Conservation (phyloP, 1,140 invertebrate species). For the Aphidius gifuensis region DNA sequence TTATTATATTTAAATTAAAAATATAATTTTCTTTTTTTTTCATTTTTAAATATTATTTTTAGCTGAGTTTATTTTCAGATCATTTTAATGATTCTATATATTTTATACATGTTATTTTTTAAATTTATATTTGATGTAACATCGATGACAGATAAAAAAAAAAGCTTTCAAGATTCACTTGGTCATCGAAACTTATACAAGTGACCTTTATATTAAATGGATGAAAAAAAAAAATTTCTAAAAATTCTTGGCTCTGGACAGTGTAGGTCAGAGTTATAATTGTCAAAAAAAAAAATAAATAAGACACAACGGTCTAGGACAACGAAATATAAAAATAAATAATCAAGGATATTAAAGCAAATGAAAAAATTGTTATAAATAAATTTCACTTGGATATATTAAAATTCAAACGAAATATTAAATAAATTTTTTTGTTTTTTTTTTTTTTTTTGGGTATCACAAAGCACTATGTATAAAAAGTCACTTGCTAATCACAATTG, state of each 20-base stretch:
- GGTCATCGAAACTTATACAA: too few species aligned
- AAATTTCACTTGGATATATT: background rate
- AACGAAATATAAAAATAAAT: constrained; percentile 10
- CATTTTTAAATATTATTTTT: too few species aligned
- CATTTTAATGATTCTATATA: too few species aligned
- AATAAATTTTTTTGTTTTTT: background rate
- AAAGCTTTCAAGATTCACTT: too few species aligned
- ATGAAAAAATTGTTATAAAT: background rate
- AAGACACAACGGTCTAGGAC: background rate
- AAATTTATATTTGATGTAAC: too few species aligned
- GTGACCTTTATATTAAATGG: too few species aligned
- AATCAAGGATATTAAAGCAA: constrained; percentile 16
- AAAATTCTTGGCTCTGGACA: constrained; percentile 34
- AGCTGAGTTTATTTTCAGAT: too few species aligned
- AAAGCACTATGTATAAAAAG: too few species aligned
- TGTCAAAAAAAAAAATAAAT: background rate
- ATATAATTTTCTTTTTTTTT: too few species aligned
- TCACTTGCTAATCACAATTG: constrained; percentile 12
- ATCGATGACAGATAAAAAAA: too few species aligned
- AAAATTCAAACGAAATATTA: background rate
- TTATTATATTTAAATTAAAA: too few species aligned
- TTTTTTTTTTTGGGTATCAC: background rate
- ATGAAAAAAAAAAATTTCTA: background rate
- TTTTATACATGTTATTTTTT: too few species aligned
- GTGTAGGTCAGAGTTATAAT: constrained; percentile 29